These are phyloP conservation scores for Aphidius gifuensis DNA, from an alignment of 1,140 invertebrate species.

Conservation along the genomic window DNA sequence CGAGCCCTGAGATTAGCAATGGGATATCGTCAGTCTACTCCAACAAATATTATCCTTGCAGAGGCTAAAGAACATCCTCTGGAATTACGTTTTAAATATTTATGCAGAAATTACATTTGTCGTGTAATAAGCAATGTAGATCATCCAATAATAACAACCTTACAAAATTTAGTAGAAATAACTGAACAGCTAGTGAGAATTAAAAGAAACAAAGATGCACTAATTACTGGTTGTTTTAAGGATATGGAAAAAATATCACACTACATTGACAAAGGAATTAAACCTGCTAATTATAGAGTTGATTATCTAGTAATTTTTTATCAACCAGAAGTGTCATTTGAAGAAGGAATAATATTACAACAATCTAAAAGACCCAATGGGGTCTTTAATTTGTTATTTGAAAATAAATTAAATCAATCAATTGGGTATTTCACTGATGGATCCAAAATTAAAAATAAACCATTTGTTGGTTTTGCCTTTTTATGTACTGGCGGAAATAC, in stretches of 20 bases:
- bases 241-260: not conserved
- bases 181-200: not conserved
- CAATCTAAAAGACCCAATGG: not conserved
- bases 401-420: not conserved
- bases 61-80: constrained; percentile 3
- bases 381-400: not conserved
- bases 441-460: not conserved
- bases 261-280: not conserved
- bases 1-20: constrained; percentile 1
- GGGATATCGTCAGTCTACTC: constrained; percentile 6
- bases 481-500: not conserved
- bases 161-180: not conserved
- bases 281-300: not conserved
- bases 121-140: not conserved
- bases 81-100: not conserved
- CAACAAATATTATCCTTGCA: constrained; percentile 13
- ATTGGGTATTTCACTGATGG: constrained; percentile 3
- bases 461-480: constrained; percentile 1
- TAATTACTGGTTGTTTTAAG: not conserved
- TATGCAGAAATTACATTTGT: not conserved
- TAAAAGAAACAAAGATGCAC: not conserved
- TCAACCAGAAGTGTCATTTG: not conserved
- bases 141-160: not conserved
- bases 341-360: not conserved
- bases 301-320: not conserved